These are phyloP conservation scores for Stratiomys singularior DNA, from an alignment of 2,888 invertebrate species.

Conservation along the genomic window DNA sequence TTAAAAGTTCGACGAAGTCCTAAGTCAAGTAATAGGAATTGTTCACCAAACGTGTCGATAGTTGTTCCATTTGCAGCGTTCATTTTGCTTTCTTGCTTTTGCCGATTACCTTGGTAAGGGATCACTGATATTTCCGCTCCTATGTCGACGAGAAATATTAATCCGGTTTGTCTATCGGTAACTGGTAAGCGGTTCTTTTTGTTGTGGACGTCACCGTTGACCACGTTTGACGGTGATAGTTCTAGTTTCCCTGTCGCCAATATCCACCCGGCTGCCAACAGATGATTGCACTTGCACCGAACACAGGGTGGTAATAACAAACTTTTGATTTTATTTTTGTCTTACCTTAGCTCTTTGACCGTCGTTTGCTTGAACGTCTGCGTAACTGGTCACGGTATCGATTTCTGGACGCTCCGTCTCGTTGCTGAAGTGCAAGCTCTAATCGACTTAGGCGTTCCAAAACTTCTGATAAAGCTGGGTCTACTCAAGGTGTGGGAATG, in stretches of 20 bases:
- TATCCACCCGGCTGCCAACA: background rate
- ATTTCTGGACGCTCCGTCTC: background rate
- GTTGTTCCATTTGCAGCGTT: background rate
- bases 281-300: background rate
- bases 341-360: background rate
- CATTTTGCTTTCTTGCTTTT: background rate
- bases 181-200: slow-evolving; percentile 2
- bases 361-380: background rate
- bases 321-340: fast-evolving
- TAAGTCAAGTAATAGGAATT: background rate
- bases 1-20: no score
- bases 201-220: background rate
- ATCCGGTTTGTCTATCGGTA: background rate
- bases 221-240: background rate
- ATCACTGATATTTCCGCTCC: slow-evolving; percentile 8
- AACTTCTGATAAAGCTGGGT: background rate
- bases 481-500: background rate
- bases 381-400: background rate
- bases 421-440: background rate
- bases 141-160: background rate
- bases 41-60: background rate
- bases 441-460: fast-evolving
- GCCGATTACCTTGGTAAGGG: background rate
- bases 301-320: background rate
- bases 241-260: background rate